Evolutionary conservation across 2,797 vertebrate species (phyloP).

Genomic region (Phrynocephalus forsythii): DNA sequence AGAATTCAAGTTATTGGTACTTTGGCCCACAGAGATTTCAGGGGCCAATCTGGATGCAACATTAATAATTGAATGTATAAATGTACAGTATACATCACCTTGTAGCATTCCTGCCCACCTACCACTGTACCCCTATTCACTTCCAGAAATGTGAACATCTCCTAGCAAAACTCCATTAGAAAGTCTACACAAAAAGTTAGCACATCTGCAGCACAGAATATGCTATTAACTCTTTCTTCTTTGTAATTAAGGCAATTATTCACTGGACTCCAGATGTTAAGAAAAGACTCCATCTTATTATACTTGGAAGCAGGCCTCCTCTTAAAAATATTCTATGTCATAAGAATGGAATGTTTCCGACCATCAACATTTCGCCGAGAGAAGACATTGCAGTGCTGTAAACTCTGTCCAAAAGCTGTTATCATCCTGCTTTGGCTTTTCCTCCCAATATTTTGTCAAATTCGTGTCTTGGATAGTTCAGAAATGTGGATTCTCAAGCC

Average conservation of each 20-base stretch:
- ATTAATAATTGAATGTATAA: background rate
- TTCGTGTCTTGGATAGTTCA: conserved; percentile 5
- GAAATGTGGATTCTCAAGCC: conserved; percentile 18
- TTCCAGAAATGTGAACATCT: background rate
- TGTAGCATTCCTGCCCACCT: background rate
- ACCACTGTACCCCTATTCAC: background rate
- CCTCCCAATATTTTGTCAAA: conserved; percentile 2
- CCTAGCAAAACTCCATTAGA: background rate
- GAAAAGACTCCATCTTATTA: conserved; percentile 32
- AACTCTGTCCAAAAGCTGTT: conserved; percentile 13
- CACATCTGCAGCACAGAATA: background rate
- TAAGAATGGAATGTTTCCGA: conserved; percentile 48
- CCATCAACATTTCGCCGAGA: conserved; percentile 13
- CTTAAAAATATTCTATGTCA: conserved; percentile 6
- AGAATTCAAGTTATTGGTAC: background rate
- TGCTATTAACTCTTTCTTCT: conserved; percentile 21
- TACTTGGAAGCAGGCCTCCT: conserved; percentile 18
- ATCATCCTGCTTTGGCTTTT: conserved; percentile 28
- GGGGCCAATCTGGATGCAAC: background rate
- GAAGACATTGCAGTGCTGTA: background rate
- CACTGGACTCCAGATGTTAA: conserved; percentile 42
- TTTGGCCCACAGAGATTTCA: background rate
- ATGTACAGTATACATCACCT: background rate
- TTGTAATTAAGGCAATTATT: conserved; percentile 28
- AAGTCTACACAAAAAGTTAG: conserved; percentile 11